Evolutionary conservation across 2,113 vertebrate genomes (phyloP).

Genomic region (Empidonax traillii): DNA sequence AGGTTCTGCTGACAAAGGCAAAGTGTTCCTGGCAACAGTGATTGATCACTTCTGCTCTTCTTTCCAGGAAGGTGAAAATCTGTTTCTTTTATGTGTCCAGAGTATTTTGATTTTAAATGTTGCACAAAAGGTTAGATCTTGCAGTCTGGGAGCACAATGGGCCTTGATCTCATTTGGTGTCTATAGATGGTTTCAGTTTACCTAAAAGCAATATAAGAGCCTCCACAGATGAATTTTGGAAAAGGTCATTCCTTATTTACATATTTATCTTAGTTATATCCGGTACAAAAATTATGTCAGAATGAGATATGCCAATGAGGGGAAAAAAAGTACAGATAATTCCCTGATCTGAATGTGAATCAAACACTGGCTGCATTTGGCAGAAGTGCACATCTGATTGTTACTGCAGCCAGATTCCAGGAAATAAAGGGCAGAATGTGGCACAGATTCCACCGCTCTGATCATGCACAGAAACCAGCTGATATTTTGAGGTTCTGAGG

Average conservation of each 20-base stretch:
- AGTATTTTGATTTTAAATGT: background rate
- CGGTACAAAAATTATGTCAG: background rate
- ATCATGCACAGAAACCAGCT: conserved; percentile 26
- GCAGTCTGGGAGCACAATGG: background rate
- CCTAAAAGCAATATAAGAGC: background rate
- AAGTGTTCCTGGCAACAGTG: background rate
- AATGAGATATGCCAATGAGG: background rate
- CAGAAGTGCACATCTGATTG: background rate
- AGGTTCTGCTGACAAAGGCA: background rate
- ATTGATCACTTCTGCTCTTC: background rate
- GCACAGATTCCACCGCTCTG: background rate
- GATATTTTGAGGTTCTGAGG: conserved; percentile 32
- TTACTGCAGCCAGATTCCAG: background rate
- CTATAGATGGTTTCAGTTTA: background rate
- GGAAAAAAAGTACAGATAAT: background rate
- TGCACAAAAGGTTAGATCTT: background rate
- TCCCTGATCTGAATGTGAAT: background rate
- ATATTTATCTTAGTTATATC: background rate
- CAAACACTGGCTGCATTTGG: background rate
- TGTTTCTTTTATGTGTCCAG: background rate
- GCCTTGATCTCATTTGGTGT: background rate
- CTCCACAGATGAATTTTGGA: background rate
- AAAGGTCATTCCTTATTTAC: background rate
- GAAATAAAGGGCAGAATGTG: background rate
- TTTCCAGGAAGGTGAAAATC: background rate